Conservation (phyloP, 2,797 vertebrate species). For the Vultur gryphus region DNA sequence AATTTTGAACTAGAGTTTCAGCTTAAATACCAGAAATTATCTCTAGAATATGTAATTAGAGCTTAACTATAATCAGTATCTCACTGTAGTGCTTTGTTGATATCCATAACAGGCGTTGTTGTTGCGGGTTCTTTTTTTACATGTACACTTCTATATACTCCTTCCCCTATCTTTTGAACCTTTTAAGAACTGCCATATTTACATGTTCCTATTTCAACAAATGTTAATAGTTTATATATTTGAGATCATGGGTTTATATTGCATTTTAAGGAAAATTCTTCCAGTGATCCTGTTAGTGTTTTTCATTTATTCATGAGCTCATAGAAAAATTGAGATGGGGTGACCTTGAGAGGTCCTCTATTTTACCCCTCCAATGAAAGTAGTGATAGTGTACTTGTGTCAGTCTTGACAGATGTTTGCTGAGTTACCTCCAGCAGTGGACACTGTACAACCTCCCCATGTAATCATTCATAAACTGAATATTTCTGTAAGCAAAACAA, state of each 20-base stretch:
- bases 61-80: slow-evolving; percentile 49
- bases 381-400: background rate
- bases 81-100: slow-evolving; percentile 14
- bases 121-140: background rate
- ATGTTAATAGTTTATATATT: background rate
- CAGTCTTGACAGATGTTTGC: background rate
- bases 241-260: background rate
- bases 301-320: background rate
- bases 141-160: background rate
- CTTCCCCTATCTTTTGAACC: background rate
- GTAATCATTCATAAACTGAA: background rate
- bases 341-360: background rate
- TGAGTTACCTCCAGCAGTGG: background rate
- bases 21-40: slow-evolving; percentile 63
- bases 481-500: background rate
- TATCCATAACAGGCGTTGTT: slow-evolving; percentile 8
- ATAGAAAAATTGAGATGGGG: background rate
- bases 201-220: background rate
- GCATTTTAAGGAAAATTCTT: background rate
- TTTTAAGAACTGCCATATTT: background rate
- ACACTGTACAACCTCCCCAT: no score
- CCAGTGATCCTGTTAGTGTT: background rate
- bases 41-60: slow-evolving; percentile 62
- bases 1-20: slow-evolving; percentile 63
- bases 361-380: background rate